These are phyloP conservation scores for Chrysogorgia sp. DNA, from an alignment of 92 coral and sea anemone genomes.

Conservation along the genomic window DNA sequence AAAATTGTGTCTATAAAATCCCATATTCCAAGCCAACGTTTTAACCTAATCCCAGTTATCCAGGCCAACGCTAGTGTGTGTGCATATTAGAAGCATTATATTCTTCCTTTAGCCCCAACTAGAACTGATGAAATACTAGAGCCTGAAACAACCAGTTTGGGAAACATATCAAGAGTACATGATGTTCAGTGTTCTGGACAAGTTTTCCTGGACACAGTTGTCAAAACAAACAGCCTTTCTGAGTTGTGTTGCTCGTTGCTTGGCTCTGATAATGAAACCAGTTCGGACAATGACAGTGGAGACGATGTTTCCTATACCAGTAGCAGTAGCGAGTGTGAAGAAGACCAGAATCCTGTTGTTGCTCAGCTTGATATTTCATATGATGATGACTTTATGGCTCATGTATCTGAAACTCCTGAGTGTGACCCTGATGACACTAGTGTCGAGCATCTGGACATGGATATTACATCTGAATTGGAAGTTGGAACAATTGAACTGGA, in stretches of 20 bases:
- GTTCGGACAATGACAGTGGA: background rate
- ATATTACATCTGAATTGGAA: too few species aligned
- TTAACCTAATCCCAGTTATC: too few species aligned
- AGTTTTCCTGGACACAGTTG: constrained; percentile 10
- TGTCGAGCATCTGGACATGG: background rate
- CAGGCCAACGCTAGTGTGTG: too few species aligned
- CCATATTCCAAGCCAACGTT: too few species aligned
- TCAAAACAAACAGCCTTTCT: background rate
- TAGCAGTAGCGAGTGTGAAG: constrained; percentile 5
- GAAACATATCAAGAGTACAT: background rate
- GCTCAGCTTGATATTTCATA: constrained; percentile 9
- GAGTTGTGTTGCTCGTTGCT: background rate
- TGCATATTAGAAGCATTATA: too few species aligned
- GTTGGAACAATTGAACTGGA: constrained; percentile 12
- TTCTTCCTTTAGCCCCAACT: too few species aligned
- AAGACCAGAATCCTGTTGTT: background rate
- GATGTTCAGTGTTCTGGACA: background rate
- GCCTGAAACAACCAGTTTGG: too few species aligned
- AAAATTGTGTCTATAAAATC: too few species aligned
- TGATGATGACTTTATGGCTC: background rate
- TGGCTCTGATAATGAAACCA: background rate
- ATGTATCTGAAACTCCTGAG: too few species aligned
- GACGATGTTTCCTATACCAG: background rate
- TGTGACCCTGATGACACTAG: background rate
- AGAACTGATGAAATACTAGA: too few species aligned